Conservation (phyloP, 2,113 vertebrate genomes). For the Pandion haliaetus region DNA sequence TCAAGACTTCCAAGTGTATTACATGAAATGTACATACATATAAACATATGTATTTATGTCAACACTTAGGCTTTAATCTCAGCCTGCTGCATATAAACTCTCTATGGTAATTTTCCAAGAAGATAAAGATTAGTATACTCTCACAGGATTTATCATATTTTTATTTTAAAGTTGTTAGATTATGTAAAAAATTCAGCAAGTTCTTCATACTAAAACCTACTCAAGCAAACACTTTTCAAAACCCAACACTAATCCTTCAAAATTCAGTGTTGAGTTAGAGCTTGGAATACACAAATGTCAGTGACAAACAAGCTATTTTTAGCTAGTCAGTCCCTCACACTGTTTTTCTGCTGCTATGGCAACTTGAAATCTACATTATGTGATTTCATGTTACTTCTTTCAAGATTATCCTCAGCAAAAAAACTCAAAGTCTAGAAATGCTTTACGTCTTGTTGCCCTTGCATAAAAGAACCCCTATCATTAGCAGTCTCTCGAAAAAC, state of each 20-base stretch:
- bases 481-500: background rate
- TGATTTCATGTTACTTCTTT: constrained; percentile 32
- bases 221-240: constrained; percentile 6
- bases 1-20: background rate
- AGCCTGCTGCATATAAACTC: background rate
- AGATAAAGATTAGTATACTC: background rate
- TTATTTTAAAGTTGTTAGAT: background rate
- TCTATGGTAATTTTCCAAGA: background rate
- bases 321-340: constrained; percentile 21
- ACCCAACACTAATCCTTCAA: constrained; percentile 10
- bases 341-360: constrained; percentile 54
- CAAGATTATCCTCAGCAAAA: constrained; percentile 38
- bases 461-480: background rate
- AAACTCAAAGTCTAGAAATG: background rate
- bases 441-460: constrained; percentile 14
- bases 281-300: constrained; percentile 34
- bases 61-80: background rate
- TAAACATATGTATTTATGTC: background rate
- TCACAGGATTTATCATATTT: background rate
- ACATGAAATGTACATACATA: background rate
- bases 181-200: background rate
- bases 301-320: constrained; percentile 58
- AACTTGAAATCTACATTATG: constrained; percentile 59
- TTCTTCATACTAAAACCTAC: background rate
- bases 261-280: background rate